These are phyloP conservation scores for Hydraecia micacea DNA, from an alignment of 2,888 invertebrate species.

Conservation along the genomic window DNA sequence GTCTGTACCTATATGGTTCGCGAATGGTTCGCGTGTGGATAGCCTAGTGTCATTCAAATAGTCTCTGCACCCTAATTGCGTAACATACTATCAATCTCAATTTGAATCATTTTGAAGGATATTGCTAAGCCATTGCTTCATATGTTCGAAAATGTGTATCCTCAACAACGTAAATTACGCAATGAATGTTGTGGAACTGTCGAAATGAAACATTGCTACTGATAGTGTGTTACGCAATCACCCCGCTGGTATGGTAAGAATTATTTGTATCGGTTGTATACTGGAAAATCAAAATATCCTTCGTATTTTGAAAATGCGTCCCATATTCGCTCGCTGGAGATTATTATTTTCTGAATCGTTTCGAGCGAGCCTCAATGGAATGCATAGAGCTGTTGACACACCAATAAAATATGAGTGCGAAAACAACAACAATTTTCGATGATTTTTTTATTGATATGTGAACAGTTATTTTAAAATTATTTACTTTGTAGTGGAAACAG, in stretches of 20 bases:
- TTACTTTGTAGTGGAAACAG: slow-evolving; percentile 78
- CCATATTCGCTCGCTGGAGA: slow-evolving; percentile 49
- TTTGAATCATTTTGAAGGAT: too few species aligned
- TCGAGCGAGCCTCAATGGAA: slow-evolving; percentile 43
- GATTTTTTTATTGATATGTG: slow-evolving; percentile 40
- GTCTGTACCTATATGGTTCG: background rate
- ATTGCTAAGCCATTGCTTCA: too few species aligned
- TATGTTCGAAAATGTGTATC: too few species aligned
- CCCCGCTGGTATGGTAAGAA: background rate
- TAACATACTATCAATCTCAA: too few species aligned
- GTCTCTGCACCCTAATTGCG: too few species aligned
- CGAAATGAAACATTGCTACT: too few species aligned
- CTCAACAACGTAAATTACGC: too few species aligned
- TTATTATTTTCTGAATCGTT: slow-evolving; percentile 35
- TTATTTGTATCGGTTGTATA: background rate
- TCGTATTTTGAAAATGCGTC: slow-evolving; percentile 30
- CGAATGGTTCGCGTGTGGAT: background rate
- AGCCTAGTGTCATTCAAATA: background rate
- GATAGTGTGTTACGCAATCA: too few species aligned
- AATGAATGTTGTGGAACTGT: too few species aligned
- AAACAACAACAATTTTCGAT: background rate
- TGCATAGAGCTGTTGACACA: slow-evolving; percentile 32
- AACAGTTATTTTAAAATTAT: slow-evolving; percentile 49
- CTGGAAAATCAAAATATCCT: slow-evolving; percentile 10
- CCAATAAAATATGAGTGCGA: slow-evolving; percentile 30